A percentile compares a stretch with the other conserved stretches of the same genome.
Conservation (phyloP, 2,888 invertebrate genomes). For the Phyllotreta striolata region DNA sequence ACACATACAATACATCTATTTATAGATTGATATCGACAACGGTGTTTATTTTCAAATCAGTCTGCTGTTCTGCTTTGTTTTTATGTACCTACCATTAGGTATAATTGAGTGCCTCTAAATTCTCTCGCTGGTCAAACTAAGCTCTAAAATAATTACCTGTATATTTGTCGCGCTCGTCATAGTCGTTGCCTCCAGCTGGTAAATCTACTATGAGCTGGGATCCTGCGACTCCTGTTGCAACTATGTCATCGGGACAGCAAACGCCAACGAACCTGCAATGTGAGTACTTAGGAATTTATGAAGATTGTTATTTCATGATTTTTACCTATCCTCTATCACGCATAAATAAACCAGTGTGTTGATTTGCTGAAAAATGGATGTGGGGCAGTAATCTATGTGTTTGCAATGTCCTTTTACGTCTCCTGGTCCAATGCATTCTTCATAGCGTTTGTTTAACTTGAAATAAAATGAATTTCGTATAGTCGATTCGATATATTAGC, state of each 20-base stretch:
- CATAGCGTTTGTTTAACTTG: conserved; percentile 69
- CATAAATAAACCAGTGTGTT: conserved; percentile 73
- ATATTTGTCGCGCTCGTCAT: conserved; percentile 61
- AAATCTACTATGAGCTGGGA: conserved; percentile 59
- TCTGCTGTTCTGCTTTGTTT: no score
- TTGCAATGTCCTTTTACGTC: conserved; percentile 74
- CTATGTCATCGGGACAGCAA: conserved; percentile 72
- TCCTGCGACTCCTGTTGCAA: conserved; percentile 54
- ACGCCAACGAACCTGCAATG: conserved; percentile 70
- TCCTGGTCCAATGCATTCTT: conserved; percentile 66
- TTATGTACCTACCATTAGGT: no score
- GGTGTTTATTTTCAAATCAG: no score
- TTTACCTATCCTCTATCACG: conserved; percentile 72
- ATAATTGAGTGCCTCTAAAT: not conserved
- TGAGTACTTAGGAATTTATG: not conserved
- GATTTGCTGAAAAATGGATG: conserved; percentile 63
- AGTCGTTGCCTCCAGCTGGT: conserved; percentile 65
- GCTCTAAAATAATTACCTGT: conserved; percentile 45
- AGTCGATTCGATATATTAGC: conserved; percentile 7
- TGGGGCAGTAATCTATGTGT: conserved; percentile 68
- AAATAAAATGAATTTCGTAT: conserved; percentile 38
- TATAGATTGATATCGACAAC: no score
- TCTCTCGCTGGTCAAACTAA: not conserved
- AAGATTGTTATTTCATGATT: conserved; percentile 33
- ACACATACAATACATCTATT: no score